Evolutionary conservation across 2,113 vertebrate species (phyloP).

Genomic region (Carassius carassius): DNA sequence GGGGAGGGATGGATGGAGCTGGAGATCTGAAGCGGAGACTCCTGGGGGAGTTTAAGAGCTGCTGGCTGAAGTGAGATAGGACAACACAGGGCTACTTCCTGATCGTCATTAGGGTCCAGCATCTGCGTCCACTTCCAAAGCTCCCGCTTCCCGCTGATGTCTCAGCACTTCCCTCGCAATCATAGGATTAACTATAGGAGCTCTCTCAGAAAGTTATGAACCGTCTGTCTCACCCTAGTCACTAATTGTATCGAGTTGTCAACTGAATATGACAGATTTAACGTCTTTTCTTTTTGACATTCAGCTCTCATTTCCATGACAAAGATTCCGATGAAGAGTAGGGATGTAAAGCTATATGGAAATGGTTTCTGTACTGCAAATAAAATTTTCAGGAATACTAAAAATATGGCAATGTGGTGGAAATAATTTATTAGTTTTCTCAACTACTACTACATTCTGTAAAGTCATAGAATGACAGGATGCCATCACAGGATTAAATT

Average conservation of each 20-base stretch:
- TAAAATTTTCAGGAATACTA: background rate
- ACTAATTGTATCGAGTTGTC: background rate
- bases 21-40: slow-evolving; percentile 38
- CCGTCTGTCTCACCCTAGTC: background rate
- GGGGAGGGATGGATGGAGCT: slow-evolving; percentile 1
- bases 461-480: background rate
- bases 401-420: background rate
- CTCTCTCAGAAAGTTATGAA: background rate
- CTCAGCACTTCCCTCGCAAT: background rate
- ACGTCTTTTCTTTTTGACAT: background rate
- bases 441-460: background rate
- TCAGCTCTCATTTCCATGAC: background rate
- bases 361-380: background rate
- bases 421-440: background rate
- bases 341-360: background rate
- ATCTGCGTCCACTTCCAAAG: slow-evolving; percentile 27
- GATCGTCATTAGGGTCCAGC: slow-evolving; percentile 19
- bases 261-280: background rate
- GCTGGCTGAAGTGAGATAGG: slow-evolving; percentile 29
- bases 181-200: background rate
- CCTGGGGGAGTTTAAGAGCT: slow-evolving; percentile 34
- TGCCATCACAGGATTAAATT: background rate
- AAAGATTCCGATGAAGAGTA: background rate
- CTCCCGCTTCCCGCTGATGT: slow-evolving; percentile 11
- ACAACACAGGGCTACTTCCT: slow-evolving; percentile 39